These are phyloP conservation scores for Silurus asotus DNA, from an alignment of 2,113 vertebrate species.

Conservation along the genomic window DNA sequence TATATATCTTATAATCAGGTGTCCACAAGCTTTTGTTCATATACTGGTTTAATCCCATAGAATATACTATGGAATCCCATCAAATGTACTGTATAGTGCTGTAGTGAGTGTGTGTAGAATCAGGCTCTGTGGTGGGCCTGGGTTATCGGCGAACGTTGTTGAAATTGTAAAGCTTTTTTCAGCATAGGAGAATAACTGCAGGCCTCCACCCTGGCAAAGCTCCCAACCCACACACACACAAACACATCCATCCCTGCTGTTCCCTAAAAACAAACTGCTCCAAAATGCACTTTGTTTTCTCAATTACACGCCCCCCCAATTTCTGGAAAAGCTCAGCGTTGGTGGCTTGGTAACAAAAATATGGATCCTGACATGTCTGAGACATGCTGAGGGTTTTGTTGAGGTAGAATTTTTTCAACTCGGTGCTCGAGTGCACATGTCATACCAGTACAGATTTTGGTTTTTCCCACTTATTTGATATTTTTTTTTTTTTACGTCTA, in stretches of 20 bases:
- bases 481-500: background rate
- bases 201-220: constrained; percentile 45
- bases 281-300: constrained; percentile 69
- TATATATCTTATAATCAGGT: too few species aligned
- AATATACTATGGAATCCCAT: too few species aligned
- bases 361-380: constrained; percentile 19
- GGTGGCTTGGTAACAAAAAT: constrained; percentile 66
- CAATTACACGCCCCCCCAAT: constrained; percentile 69
- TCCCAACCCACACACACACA: constrained; percentile 43
- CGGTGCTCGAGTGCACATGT: background rate
- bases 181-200: constrained; percentile 63
- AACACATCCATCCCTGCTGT: constrained; percentile 52
- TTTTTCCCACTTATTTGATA: background rate
- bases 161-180: constrained; percentile 18
- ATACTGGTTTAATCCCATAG: too few species aligned
- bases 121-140: constrained; percentile 40
- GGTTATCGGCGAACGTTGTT: constrained; percentile 39
- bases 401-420: background rate
- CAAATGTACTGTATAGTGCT: too few species aligned
- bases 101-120: background rate
- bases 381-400: constrained; percentile 15
- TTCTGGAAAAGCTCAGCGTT: constrained; percentile 54
- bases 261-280: constrained; percentile 70
- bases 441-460: background rate
- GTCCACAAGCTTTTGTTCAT: too few species aligned